Evolutionary conservation across 2,888 invertebrate species (phyloP).

Genomic region (Drosophila ustulata): DNA sequence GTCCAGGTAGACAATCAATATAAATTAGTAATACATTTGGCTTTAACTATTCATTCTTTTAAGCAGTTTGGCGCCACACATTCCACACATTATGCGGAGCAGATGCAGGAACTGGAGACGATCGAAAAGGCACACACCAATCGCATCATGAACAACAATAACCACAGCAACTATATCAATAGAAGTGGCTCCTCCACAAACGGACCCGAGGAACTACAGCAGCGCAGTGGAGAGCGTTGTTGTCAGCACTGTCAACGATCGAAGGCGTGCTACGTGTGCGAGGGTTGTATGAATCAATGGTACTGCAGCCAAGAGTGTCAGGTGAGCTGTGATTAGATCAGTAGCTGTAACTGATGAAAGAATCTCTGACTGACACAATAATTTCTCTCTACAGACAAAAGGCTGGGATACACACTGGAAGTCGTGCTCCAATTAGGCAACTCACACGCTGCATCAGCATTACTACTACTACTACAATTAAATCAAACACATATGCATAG

Average conservation of each 20-base stretch:
- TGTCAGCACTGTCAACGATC: constrained; percentile 94
- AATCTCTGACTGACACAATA: neutral
- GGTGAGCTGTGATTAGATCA: constrained; percentile 86
- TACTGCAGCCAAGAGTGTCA: constrained; percentile 97
- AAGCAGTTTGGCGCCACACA: constrained; percentile 45
- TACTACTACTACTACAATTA: constrained; percentile 43
- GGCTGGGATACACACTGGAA: constrained; percentile 88
- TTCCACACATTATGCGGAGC: constrained; percentile 46
- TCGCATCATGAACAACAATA: constrained; percentile 14
- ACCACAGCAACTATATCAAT: constrained; percentile 11
- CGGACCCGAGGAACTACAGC: constrained; percentile 34
- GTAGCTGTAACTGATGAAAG: neutral
- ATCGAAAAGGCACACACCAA: constrained; percentile 17
- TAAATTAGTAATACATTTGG: neutral
- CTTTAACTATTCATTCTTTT: neutral
- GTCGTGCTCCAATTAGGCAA: constrained; percentile 47
- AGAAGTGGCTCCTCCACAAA: constrained; percentile 67
- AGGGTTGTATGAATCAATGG: constrained; percentile 96
- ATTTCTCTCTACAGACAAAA: constrained; percentile 88
- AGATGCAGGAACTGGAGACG: constrained; percentile 22
- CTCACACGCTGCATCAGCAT: constrained; percentile 50
- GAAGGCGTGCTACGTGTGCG: constrained; percentile 94
- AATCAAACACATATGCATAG: constrained; percentile 27
- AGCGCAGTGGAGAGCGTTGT: constrained; percentile 14
- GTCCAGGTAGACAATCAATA: constrained; percentile 21